These are phyloP conservation scores for Orthosia incerta DNA, from an alignment of 2,888 invertebrate genomes.

Conservation along the genomic window DNA sequence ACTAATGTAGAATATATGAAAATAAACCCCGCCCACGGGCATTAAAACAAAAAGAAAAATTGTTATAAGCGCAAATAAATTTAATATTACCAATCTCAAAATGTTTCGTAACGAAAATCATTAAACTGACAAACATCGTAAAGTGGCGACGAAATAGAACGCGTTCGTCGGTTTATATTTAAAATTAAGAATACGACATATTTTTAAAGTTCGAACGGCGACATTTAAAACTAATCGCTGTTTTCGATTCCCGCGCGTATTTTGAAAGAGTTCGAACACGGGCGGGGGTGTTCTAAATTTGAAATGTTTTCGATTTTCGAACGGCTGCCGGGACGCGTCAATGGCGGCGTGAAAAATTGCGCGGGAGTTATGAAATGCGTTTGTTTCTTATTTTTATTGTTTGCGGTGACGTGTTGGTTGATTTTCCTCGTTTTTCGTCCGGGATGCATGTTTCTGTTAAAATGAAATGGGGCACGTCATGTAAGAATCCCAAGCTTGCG, in stretches of 20 bases:
- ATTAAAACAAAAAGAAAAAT: constrained; percentile 69
- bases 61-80: constrained; percentile 79
- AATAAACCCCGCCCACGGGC: constrained; percentile 57
- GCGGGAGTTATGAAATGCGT: constrained; percentile 78
- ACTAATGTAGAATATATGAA: constrained; percentile 60
- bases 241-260: constrained; percentile 89
- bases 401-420: constrained; percentile 65
- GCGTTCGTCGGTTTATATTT: constrained; percentile 88
- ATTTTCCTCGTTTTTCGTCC: constrained; percentile 60
- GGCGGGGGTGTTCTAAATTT: constrained; percentile 84
- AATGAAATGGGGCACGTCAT: constrained; percentile 53
- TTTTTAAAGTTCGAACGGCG: constrained; percentile 90
- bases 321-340: constrained; percentile 85
- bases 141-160: constrained; percentile 88
- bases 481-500: constrained; percentile 46
- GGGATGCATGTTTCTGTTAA: constrained; percentile 45
- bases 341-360: constrained; percentile 81
- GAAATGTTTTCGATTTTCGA: constrained; percentile 89
- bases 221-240: constrained; percentile 90
- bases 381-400: constrained; percentile 72
- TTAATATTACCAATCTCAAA: constrained; percentile 80
- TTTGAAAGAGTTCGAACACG: constrained; percentile 87
- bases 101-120: constrained; percentile 84
- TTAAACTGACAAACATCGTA: constrained; percentile 88
- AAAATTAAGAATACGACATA: constrained; percentile 89